phyloP scores from a whole-genome alignment of 1,140 invertebrate species.

The Zaprionus ornatus region DNA sequence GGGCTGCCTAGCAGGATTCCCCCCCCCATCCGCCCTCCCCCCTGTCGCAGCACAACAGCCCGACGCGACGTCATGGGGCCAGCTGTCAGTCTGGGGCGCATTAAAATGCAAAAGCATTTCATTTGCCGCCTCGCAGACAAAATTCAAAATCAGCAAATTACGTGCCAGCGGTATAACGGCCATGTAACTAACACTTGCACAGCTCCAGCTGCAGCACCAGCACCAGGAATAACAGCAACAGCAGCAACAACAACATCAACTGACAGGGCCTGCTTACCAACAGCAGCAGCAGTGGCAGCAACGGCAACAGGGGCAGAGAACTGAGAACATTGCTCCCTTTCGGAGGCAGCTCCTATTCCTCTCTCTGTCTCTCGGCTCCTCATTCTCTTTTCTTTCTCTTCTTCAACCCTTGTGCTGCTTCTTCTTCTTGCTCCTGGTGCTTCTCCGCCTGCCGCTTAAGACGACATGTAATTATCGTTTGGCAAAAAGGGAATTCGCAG shows the following conservation, averaged over 20 bases:
- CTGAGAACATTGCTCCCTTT: background rate
- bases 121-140: slow-evolving; percentile 73
- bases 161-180: slow-evolving; percentile 63
- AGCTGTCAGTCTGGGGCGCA: slow-evolving; percentile 75
- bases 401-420: background rate
- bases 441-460: slow-evolving; percentile 49
- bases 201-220: slow-evolving; percentile 13
- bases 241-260: background rate
- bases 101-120: slow-evolving; percentile 81
- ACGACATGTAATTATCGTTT: slow-evolving; percentile 80
- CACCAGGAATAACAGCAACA: slow-evolving; percentile 1
- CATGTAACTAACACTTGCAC: slow-evolving; percentile 76
- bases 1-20: slow-evolving; percentile 18
- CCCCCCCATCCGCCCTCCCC: background rate
- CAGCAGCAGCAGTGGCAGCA: background rate
- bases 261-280: slow-evolving; percentile 17
- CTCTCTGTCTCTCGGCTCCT: background rate
- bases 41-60: background rate
- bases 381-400: background rate
- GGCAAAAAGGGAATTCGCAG: slow-evolving; percentile 37
- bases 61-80: slow-evolving; percentile 41
- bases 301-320: background rate
- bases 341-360: slow-evolving; percentile 21
- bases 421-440: background rate
- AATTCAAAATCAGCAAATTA: slow-evolving; percentile 81